Base-by-base conservation (phyloP, 1,140 invertebrate species). In the Lycorma delicatula region DNA sequence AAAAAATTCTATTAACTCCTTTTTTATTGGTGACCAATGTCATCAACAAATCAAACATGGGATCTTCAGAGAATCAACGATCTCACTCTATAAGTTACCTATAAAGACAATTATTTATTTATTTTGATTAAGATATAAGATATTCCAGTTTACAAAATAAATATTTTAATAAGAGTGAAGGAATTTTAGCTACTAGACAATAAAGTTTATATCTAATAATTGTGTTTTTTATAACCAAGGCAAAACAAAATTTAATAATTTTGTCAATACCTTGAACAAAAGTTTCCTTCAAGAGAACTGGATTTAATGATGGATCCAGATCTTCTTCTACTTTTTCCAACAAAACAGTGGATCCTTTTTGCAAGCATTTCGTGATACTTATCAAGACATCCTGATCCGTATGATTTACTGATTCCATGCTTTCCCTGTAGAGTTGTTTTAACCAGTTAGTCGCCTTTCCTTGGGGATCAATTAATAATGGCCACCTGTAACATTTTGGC, bases 371-470 rank as follows among this genome's bases (percentile, higher is more conserved):
- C 67, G 93, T 89, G 18, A 96, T 77, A 3, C 81, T 81, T 68
- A 86, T 82, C 77, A 94, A 89, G 68, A 93, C 93, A 41, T 46
- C 41, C 5, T 78, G 68, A 73, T 92, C 86, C 25, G 82, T 83
- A 26, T 91, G 81, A 71, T 91, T 91, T n/a, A 93, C 76, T 6
- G 91, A 77, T 67, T 84, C 78, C 9, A 95, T 83, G 72, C 90
- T 91, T 0, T 76, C 74, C 66, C 88, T 90, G 73, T 96, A 91
- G 85, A 93, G 87, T 63, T 83, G 89, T 70, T 91, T 90, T 7
- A 97, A 84, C 92, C 92, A 97, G 69, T 89, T 89, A 70, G 91
- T 93, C 3, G 91, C 93, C 72, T 96, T 92, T 22, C 83, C 83
- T 75, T 93, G 89, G 1, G 93, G 92, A 78, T 96, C 93, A 59